These are phyloP conservation scores for Platyrinchus mystaceus DNA, from an alignment of 2,797 vertebrate genomes.

Conservation along the genomic window DNA sequence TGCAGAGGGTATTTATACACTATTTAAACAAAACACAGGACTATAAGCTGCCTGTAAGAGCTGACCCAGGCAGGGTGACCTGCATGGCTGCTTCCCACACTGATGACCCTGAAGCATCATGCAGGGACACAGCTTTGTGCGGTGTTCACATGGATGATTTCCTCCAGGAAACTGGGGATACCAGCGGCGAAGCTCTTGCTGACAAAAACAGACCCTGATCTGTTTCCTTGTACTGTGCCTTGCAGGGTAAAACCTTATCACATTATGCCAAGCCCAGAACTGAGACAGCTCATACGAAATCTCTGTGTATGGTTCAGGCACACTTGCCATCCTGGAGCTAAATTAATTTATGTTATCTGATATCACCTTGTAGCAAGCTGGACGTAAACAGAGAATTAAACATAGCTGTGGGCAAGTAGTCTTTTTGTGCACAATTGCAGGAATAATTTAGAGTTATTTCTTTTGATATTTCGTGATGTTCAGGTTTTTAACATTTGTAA, in stretches of 20 bases:
- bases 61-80: not conserved
- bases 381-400: not conserved
- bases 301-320: not conserved
- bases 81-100: rapidly evolving
- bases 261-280: not conserved
- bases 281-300: not conserved
- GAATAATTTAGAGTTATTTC: not conserved
- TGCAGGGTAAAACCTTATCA: not conserved
- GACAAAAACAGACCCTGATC: not conserved
- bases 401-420: not conserved
- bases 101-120: rapidly evolving
- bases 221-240: not conserved
- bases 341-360: not conserved
- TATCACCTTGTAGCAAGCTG: not conserved
- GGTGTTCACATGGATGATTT: not conserved
- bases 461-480: not conserved
- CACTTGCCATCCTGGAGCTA: not conserved
- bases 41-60: not conserved
- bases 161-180: not conserved
- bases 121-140: not conserved
- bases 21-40: not conserved
- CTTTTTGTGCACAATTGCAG: not conserved
- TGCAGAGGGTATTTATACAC: not conserved
- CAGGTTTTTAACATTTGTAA: not conserved
- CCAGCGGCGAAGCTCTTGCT: rapidly evolving